Evolutionary conservation across 2,797 vertebrate species (phyloP).

Genomic region (Micrastur ruficollis): DNA sequence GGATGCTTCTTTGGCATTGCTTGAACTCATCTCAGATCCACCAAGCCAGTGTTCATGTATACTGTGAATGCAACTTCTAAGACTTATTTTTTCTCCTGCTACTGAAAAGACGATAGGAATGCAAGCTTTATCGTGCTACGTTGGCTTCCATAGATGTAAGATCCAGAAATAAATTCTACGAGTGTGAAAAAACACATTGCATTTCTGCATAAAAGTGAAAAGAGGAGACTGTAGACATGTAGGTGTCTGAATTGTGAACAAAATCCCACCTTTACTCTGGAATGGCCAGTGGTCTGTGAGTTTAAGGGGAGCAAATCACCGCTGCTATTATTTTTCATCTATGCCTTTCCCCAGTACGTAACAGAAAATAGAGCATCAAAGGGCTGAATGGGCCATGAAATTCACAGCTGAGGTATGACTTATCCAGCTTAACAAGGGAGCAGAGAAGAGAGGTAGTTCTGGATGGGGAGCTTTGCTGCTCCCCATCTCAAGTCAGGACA

Average conservation of each 20-base stretch:
- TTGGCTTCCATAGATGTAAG: background rate
- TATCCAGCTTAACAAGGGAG: background rate
- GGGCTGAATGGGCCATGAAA: background rate
- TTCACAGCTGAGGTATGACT: background rate
- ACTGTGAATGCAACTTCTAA: background rate
- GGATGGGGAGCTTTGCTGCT: background rate
- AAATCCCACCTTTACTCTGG: background rate
- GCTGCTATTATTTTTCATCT: accelerated
- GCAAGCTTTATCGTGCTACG: background rate
- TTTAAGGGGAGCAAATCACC: background rate
- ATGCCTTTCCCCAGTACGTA: background rate
- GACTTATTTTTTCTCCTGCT: background rate
- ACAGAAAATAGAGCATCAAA: background rate
- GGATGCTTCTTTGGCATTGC: background rate
- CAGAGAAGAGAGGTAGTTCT: background rate
- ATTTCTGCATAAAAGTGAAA: background rate
- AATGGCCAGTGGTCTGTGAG: background rate
- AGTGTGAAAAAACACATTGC: background rate
- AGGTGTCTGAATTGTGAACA: background rate
- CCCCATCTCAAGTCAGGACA: accelerated
- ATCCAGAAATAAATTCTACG: background rate
- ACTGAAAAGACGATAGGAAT: background rate
- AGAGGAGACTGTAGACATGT: background rate
- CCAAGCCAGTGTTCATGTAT: background rate
- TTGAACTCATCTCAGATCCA: background rate